Percentiles rank a stretch among this genome's conserved stretches.
phyloP scores from a whole-genome alignment of 2,113 vertebrate species.

The Catharus bicknelli region DNA sequence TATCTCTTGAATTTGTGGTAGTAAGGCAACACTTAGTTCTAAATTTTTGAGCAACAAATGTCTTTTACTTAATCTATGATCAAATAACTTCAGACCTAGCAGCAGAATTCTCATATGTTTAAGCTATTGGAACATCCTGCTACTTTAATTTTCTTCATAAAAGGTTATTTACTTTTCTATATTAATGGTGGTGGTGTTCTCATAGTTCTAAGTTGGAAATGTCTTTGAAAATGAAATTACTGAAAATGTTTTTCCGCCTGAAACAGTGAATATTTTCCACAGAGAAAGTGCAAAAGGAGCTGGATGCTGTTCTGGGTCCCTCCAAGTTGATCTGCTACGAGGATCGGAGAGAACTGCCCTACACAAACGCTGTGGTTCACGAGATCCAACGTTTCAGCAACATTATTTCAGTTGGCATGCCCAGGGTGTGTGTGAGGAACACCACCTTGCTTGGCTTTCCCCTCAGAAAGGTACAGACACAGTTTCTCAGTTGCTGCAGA shows the following conservation, averaged over 20 bases:
- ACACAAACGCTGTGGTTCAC: conserved; percentile 51
- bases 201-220: background rate
- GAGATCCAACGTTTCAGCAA: conserved; percentile 66
- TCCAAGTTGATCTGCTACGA: conserved; percentile 32
- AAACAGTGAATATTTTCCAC: background rate
- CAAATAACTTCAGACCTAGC: background rate
- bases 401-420: conserved; percentile 7
- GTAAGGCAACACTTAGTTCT: background rate
- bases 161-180: background rate
- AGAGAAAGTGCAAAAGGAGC: conserved; percentile 71
- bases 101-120: background rate
- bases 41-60: background rate
- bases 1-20: background rate
- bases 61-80: background rate
- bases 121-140: background rate
- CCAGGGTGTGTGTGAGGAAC: conserved; percentile 53
- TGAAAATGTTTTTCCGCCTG: background rate
- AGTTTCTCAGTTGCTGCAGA: background rate
- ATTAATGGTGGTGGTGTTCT: background rate
- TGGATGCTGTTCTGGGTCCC: conserved; percentile 33
- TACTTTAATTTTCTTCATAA: background rate
- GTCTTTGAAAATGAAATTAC: background rate
- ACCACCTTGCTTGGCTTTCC: background rate
- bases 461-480: conserved; percentile 56
- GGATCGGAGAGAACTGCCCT: conserved; percentile 48